Percentiles rank a stretch among this genome's conserved stretches.
phyloP scores from a whole-genome alignment of 2,888 invertebrate species.

The Idaea dimidiata region DNA sequence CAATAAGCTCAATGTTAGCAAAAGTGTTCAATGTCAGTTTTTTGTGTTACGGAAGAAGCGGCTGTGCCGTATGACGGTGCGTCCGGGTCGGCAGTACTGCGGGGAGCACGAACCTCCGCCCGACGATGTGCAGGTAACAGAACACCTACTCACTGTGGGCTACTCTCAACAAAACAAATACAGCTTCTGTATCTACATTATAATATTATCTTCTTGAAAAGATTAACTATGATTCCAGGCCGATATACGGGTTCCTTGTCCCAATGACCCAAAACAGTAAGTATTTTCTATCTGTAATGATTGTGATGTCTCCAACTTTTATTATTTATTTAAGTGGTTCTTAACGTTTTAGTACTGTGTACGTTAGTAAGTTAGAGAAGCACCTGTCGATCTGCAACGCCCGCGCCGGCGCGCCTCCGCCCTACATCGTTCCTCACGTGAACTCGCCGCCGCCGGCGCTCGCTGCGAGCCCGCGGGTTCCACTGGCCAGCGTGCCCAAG shows the following conservation, averaged over 20 bases:
- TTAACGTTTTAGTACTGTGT: slow-evolving; percentile 81
- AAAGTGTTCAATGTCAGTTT: slow-evolving; percentile 75
- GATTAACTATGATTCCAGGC: slow-evolving; percentile 45
- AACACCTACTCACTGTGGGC: slow-evolving; percentile 32
- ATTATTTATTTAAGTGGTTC: background rate
- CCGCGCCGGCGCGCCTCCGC: slow-evolving; percentile 67
- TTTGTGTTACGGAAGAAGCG: slow-evolving; percentile 87
- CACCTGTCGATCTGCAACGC: slow-evolving; percentile 89
- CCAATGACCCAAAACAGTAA: slow-evolving; percentile 87
- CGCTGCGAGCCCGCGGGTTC: slow-evolving; percentile 40
- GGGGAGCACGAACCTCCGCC: slow-evolving; percentile 84
- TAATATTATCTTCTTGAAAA: background rate
- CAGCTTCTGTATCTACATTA: background rate
- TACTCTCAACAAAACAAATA: slow-evolving; percentile 20
- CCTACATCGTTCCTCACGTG: slow-evolving; percentile 80
- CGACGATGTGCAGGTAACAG: slow-evolving; percentile 44
- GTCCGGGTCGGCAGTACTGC: slow-evolving; percentile 84
- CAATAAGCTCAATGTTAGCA: background rate
- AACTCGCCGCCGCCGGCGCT: slow-evolving; percentile 46
- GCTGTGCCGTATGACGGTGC: slow-evolving; percentile 87
- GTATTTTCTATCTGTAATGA: slow-evolving; percentile 38
- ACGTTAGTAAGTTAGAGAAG: slow-evolving; percentile 83
- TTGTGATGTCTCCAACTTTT: background rate
- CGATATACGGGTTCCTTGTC: slow-evolving; percentile 83
- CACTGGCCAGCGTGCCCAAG: slow-evolving; percentile 52